Conservation (phyloP, 1,140 invertebrate species). For the Drosophila baimaii region DNA sequence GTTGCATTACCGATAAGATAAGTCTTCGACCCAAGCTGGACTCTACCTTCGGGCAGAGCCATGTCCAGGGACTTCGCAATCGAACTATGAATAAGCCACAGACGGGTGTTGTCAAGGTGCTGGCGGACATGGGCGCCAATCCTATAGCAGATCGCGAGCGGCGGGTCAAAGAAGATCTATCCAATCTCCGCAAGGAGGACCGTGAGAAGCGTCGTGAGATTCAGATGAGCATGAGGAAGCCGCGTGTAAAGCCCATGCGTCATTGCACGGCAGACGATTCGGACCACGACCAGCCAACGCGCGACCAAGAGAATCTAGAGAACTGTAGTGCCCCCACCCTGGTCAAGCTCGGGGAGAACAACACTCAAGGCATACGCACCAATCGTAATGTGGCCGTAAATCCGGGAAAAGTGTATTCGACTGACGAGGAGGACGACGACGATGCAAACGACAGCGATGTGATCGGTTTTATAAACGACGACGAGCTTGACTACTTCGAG, state of each 20-base stretch:
- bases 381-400: conserved; percentile 30
- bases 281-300: conserved; percentile 9
- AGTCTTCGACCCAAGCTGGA: conserved; percentile 53
- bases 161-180: conserved; percentile 29
- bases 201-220: conserved; percentile 26
- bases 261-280: conserved; percentile 47
- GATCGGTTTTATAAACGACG: neutral
- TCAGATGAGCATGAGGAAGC: conserved; percentile 26
- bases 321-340: no score
- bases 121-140: conserved; percentile 32
- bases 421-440: conserved; percentile 6
- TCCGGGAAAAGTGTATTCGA: neutral
- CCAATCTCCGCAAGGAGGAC: conserved; percentile 16
- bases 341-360: neutral
- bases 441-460: neutral
- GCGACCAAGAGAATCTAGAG: neutral
- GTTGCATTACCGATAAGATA: conserved; percentile 45
- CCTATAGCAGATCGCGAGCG: conserved; percentile 36
- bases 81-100: conserved; percentile 31
- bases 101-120: conserved; percentile 35
- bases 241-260: conserved; percentile 21
- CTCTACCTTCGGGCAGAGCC: conserved; percentile 44
- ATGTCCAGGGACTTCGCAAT: conserved; percentile 46
- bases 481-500: neutral
- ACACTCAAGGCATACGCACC: conserved; percentile 18